Evolutionary conservation across 2,888 invertebrate species (phyloP).

Genomic region (Scaeva pyrastri): DNA sequence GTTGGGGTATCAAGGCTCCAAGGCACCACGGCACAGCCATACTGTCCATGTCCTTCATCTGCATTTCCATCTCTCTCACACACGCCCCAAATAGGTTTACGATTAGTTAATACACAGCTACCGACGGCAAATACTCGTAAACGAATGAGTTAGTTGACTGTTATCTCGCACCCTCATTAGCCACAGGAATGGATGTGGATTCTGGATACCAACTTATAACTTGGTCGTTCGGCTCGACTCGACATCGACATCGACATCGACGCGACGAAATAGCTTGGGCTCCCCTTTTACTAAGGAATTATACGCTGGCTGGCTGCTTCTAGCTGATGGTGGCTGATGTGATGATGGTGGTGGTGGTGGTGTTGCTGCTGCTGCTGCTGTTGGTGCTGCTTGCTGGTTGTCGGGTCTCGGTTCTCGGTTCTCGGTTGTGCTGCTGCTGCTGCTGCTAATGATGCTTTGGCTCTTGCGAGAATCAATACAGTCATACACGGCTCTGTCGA

Average conservation of each 20-base stretch:
- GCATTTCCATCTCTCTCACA: slow-evolving; percentile 57
- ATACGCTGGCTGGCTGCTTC: not conserved
- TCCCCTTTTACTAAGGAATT: slow-evolving; percentile 22
- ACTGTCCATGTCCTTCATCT: slow-evolving; percentile 2
- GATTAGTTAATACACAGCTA: slow-evolving; percentile 62
- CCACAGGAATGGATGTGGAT: slow-evolving; percentile 18
- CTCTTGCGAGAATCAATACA: slow-evolving; percentile 11
- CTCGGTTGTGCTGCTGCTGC: slow-evolving; percentile 2
- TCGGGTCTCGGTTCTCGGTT: no score
- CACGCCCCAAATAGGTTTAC: slow-evolving; percentile 59
- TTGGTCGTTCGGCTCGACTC: slow-evolving; percentile 1
- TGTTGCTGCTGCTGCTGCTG: slow-evolving; percentile 22
- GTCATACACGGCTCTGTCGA: slow-evolving; percentile 6
- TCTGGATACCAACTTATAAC: slow-evolving; percentile 7
- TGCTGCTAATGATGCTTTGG: slow-evolving; percentile 47
- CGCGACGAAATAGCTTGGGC: not conserved
- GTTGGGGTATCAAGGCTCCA: slow-evolving; percentile 25
- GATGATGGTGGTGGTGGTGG: slow-evolving; percentile 2
- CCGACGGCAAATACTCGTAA: slow-evolving; percentile 68
- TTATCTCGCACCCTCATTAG: slow-evolving; percentile 72
- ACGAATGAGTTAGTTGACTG: slow-evolving; percentile 67
- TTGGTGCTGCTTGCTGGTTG: slow-evolving; percentile 36
- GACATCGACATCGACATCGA: no score
- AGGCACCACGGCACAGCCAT: not conserved
- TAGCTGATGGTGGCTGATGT: slow-evolving; percentile 3